Evolutionary conservation across 2,888 invertebrate genomes (phyloP), one percentile per base, ranked within the genome.

Genomic region (Drosophila melanosoma): DNA sequence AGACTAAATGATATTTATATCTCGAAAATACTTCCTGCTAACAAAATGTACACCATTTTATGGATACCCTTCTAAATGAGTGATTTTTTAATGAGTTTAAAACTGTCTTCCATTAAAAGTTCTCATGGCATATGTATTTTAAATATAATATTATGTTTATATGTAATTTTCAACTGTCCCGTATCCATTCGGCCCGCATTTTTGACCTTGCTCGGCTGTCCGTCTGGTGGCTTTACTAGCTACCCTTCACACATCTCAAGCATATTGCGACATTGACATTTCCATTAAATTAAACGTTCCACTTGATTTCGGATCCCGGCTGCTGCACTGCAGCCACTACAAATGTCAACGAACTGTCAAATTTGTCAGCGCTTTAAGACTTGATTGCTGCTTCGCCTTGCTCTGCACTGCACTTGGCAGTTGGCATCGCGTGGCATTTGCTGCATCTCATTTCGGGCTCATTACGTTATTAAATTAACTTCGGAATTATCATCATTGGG

Each of bases 291-390:
- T 45, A 64, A 66, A 63, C 64, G 70, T 62, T 53, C 56, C 36
- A 63, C 58, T 67, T 60, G 32, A 17, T 45, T 23, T 15, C 15
- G 45, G 45, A 23, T 15, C 45, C 45, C 45, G 23, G 45, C 45
- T 15, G 45, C 15, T 45, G 45, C 23, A 56, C 54, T 36, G 49
- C 51, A 75, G 69, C 64, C 76, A 65, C 75, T 51, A 36, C 70
- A 70, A 51, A 80, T 83, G 85, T 84, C 80, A 80, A 78, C 78
- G 85, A 85, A 82, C 82, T 82, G 85, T 82, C 85, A 75, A 82
- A 83, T 78, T 83, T 82, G 78, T 83, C 71, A 73, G 71, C 45
- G n/a, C 59, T 68, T 72, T 54, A 68, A 82, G 59, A 58, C 61
- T 32, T 48, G 38, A 12, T 5, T 29, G 26, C 32, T 62, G 65